phyloP scores from a whole-genome alignment of 2,888 invertebrate genomes.

The Eucera pruinosa region DNA sequence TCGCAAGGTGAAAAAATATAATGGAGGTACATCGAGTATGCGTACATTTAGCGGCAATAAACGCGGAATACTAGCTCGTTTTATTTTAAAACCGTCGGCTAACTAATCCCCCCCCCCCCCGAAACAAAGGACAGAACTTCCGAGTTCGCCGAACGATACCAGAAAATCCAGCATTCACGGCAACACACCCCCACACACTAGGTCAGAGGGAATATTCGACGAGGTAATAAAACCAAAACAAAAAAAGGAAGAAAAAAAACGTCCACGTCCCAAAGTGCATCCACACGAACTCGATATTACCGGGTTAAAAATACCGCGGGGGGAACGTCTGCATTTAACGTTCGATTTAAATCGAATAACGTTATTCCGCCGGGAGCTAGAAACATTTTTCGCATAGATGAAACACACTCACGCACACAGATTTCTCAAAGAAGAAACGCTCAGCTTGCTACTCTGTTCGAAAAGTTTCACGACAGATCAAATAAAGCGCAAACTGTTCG shows the following conservation, averaged over 20 bases:
- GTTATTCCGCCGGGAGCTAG: not conserved
- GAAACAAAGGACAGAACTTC: slow-evolving; percentile 6
- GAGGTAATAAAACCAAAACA: not conserved
- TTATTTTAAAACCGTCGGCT: not conserved
- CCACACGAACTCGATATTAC: not conserved
- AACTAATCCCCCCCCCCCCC: not conserved
- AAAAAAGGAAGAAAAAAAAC: not conserved
- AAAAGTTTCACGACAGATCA: too few species aligned
- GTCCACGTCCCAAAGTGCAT: not conserved
- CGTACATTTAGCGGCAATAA: not conserved
- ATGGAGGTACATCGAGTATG: too few species aligned
- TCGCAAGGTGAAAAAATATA: too few species aligned
- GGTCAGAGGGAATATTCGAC: slow-evolving; percentile 7
- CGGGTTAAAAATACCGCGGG: not conserved
- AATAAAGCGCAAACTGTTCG: too few species aligned
- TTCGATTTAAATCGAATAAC: slow-evolving; percentile 5
- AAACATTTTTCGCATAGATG: not conserved
- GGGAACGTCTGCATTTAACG: not conserved
- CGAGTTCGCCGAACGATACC: not conserved
- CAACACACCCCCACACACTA: too few species aligned
- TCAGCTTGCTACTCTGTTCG: too few species aligned
- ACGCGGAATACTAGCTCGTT: not conserved
- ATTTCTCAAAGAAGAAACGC: not conserved
- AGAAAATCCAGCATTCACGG: not conserved
- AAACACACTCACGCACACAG: too few species aligned